phyloP scores from a whole-genome alignment of 2,797 vertebrate genomes.

The Okamejei kenojei region DNA sequence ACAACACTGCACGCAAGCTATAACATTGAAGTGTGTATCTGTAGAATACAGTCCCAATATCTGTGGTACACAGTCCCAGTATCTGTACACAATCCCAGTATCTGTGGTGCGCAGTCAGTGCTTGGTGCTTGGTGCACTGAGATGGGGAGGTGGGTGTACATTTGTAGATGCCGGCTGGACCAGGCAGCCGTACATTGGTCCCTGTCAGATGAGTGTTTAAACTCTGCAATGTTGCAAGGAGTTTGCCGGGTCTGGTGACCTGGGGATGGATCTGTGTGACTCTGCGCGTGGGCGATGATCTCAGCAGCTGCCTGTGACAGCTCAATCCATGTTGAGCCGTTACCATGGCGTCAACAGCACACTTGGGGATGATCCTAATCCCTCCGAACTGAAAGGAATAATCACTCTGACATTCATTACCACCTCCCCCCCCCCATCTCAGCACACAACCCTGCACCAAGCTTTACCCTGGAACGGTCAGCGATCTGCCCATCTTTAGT shows the following conservation, averaged over 20 bases:
- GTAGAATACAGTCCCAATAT: too few relatives aligned
- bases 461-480: neutral
- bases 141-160: too few relatives aligned
- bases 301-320: neutral
- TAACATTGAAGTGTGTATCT: too few relatives aligned
- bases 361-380: slow-evolving; percentile 2
- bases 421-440: neutral
- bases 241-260: too few relatives aligned
- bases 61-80: too few relatives aligned
- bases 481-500: neutral
- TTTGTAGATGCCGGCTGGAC: neutral
- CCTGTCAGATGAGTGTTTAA: neutral
- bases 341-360: neutral
- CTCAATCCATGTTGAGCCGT: neutral
- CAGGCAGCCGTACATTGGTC: neutral
- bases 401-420: neutral
- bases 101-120: too few relatives aligned
- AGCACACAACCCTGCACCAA: neutral
- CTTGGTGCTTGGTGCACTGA: neutral
- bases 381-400: neutral
- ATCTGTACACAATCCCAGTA: too few relatives aligned
- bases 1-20: too few relatives aligned
- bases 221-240: neutral
- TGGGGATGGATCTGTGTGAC: neutral
- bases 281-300: neutral